These are phyloP conservation scores for Micrastur ruficollis DNA, from an alignment of 2,797 vertebrate species.

Conservation along the genomic window DNA sequence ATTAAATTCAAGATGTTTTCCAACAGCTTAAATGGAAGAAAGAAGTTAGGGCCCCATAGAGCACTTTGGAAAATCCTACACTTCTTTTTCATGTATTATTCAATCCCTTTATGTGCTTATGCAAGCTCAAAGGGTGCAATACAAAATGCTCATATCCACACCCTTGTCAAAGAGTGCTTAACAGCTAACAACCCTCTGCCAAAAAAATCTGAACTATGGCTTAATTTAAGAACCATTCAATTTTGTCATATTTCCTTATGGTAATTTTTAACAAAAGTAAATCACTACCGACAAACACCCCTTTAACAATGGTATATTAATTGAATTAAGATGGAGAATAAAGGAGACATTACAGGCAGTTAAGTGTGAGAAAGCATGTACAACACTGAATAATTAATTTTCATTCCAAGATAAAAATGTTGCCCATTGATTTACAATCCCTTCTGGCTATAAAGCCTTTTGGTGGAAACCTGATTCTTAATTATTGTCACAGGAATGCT, in stretches of 20 bases:
- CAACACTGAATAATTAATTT: slow-evolving; percentile 82
- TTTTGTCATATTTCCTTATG: slow-evolving; percentile 47
- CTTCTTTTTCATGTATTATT: slow-evolving; percentile 37
- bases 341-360: slow-evolving; percentile 45
- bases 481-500: slow-evolving; percentile 76
- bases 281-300: not conserved
- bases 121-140: not conserved
- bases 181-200: slow-evolving; percentile 6
- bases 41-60: not conserved
- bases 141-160: slow-evolving; percentile 25
- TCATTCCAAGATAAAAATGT: slow-evolving; percentile 75
- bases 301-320: slow-evolving; percentile 49
- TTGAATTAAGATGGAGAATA: slow-evolving; percentile 54
- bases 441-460: slow-evolving; percentile 76
- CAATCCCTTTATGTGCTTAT: slow-evolving; percentile 1
- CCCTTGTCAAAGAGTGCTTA: slow-evolving; percentile 50
- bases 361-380: slow-evolving; percentile 73
- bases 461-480: slow-evolving; percentile 81
- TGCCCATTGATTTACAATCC: slow-evolving; percentile 81
- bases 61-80: not conserved
- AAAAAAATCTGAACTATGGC: not conserved
- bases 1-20: slow-evolving; percentile 36
- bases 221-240: slow-evolving; percentile 35
- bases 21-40: slow-evolving; percentile 20
- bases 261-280: slow-evolving; percentile 41